Base-by-base conservation (phyloP, 2,888 invertebrate species). In the Andrena flavipes region DNA sequence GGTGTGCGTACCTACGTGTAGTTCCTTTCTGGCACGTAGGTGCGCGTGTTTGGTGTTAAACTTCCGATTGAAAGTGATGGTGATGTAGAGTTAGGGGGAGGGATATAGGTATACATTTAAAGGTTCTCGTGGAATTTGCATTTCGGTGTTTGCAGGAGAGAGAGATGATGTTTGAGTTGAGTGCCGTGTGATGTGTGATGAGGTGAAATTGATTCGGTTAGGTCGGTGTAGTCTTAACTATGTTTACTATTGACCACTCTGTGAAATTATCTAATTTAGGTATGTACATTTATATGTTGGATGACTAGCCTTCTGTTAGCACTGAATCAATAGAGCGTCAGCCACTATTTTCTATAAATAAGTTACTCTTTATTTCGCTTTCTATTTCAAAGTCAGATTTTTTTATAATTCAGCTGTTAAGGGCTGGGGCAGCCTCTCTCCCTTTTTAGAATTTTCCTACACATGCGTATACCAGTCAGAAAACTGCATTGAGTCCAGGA, bases 11-110 rank as follows among this genome's bases (percentile, higher is more conserved):
- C 26, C 26, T 65, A 26, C 42, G 16, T 64, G 23, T 29, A n/a
- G 20, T 16, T 54, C 33, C 63, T 76, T 59, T 30, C n/a, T 77
- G 73, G 60, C 68, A 65, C 69, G 10, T 10, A 5, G 23, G 23
- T 33, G 20, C 10, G 30, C 6, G 3, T 51, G 64, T 65, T 76
- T 20, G 20, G 51, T 10, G 64, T 71, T 76, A 33, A 80, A 54
- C 48, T 49, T 71, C 51, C 59, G 35, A 23, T 42, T 29, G 20
- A 56, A 56, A 23, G 20, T 2, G 51, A 42, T 62, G 29, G n/a
- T 2, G 20, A 16, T 8, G 35, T 51, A 6, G 13, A 60, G 35
- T 60, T 30, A 35, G 26, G 56, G 7, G 20, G 29, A 26, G 2
- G 10, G 10, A 6, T 65, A 30, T 49, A 62, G n/a, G 16, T 6